phyloP scores from a whole-genome alignment of 1,140 invertebrate genomes.

The Thaumatotibia leucotreta region DNA sequence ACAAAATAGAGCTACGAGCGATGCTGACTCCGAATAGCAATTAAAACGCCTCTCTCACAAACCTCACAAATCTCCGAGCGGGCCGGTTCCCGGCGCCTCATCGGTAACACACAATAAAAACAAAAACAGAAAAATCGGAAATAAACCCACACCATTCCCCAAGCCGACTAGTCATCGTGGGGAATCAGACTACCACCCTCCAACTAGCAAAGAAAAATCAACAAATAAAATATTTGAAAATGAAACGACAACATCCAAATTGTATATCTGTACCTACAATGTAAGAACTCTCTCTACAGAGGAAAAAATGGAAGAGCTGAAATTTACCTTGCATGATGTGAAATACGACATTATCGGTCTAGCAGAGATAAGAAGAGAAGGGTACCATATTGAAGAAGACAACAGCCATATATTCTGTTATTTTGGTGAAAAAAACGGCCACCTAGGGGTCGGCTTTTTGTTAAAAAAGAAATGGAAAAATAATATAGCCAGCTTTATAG shows the following conservation, averaged over 20 bases:
- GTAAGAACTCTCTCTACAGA: background rate
- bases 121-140: too few relatives aligned
- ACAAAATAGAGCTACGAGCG: too few relatives aligned
- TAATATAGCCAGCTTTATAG: background rate
- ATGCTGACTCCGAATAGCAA: too few relatives aligned
- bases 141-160: too few relatives aligned
- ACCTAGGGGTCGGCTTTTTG: slow-evolving; percentile 19
- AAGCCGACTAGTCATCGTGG: too few relatives aligned
- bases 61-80: too few relatives aligned
- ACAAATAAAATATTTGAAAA: background rate
- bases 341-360: slow-evolving; percentile 22
- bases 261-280: slow-evolving; percentile 1
- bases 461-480: background rate
- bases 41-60: too few relatives aligned
- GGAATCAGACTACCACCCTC: background rate
- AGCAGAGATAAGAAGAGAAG: slow-evolving; percentile 16
- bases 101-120: too few relatives aligned
- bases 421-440: slow-evolving; percentile 15
- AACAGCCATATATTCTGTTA: slow-evolving; percentile 15
- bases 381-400: slow-evolving; percentile 18
- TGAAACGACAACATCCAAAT: background rate
- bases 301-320: background rate
- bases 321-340: background rate
- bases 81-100: too few relatives aligned
- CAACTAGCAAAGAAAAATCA: background rate